These are phyloP conservation scores for Actenoides lindsayi DNA, from an alignment of 2,113 vertebrate genomes.

Conservation along the genomic window DNA sequence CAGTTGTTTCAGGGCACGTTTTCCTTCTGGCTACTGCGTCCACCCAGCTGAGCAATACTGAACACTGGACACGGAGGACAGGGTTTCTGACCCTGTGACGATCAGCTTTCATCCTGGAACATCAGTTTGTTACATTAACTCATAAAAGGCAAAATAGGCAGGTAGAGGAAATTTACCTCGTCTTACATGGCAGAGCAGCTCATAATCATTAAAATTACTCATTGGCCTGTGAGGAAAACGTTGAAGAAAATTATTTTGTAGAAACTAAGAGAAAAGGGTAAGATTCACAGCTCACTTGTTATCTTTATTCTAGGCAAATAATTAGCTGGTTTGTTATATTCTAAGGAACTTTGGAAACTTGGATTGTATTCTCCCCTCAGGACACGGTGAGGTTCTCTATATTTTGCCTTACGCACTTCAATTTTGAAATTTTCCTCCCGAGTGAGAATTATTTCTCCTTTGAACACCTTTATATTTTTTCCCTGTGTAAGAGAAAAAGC, in stretches of 20 bases:
- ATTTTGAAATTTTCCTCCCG: constrained; percentile 11
- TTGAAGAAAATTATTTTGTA: constrained; percentile 3
- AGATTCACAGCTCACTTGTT: constrained; percentile 19
- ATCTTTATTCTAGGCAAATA: constrained; percentile 29
- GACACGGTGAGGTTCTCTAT: not conserved
- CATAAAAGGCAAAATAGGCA: not conserved
- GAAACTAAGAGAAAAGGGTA: constrained; percentile 10
- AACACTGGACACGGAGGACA: not conserved
- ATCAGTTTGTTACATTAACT: not conserved
- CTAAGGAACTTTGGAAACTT: not conserved
- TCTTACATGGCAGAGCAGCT: not conserved
- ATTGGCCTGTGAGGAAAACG: constrained; percentile 34
- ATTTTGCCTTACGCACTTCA: not conserved
- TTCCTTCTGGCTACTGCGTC: not conserved
- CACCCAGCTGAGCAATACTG: not conserved
- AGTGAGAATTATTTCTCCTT: constrained; percentile 33
- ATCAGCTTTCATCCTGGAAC: not conserved
- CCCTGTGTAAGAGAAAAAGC: not conserved
- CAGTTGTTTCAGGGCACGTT: not conserved
- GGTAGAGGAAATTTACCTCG: not conserved
- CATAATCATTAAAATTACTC: constrained; percentile 41
- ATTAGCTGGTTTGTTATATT: constrained; percentile 33
- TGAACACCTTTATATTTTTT: constrained; percentile 16
- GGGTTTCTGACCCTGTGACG: not conserved
- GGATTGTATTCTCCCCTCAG: not conserved